Base-by-base conservation (phyloP, 2,113 vertebrate genomes). In the Thoracochromis brauschi region DNA sequence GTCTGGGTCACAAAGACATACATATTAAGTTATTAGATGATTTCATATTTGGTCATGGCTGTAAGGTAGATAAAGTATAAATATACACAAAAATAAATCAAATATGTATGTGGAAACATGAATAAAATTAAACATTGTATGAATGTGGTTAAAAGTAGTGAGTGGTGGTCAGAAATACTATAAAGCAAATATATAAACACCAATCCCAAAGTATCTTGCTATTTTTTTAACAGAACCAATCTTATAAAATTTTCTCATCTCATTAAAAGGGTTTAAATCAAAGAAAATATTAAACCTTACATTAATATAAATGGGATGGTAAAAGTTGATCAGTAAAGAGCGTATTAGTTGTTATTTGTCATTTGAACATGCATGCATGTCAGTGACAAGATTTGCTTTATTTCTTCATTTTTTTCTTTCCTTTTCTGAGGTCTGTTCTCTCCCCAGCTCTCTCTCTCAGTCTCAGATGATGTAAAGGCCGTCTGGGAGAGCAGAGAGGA, bases 381-480 rank as follows among this genome's bases (percentile, higher is more conserved):
- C 42, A 58, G n/a, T 79, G 38, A 78, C 38, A 54, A 49, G 47
- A 42, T 88, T 90, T 6, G 7, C 89, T 71, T 81, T 63, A 65
- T 10, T 53, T 68, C 10, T 82, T 33, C 31, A 38, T 5, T 82
- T 40, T 60, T 53, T 57, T 31, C 14, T 80, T 42, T 51, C n/a
- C 57, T 16, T 80, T 71, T 53, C 16, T 31, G 60, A 78, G 73
- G 45, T 49, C 55, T 7, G 9, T 42, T 84, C 89, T 84, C 80
- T 83, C 45, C 38, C 47, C 45, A 17, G n/a, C 83, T 80, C 91
- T 75, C 55, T 75, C 55, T 85, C 45, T 73, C 88, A 42, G 68
- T 51, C 81, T 93, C 81, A 87, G 86, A 93, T 90, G 93, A 95
- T 95, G 93, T 88, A 92, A 94, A 92, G 92, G 86, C 90, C 86